Conservation (phyloP, 1,140 invertebrate species). For the Cecropterus lyciades region DNA sequence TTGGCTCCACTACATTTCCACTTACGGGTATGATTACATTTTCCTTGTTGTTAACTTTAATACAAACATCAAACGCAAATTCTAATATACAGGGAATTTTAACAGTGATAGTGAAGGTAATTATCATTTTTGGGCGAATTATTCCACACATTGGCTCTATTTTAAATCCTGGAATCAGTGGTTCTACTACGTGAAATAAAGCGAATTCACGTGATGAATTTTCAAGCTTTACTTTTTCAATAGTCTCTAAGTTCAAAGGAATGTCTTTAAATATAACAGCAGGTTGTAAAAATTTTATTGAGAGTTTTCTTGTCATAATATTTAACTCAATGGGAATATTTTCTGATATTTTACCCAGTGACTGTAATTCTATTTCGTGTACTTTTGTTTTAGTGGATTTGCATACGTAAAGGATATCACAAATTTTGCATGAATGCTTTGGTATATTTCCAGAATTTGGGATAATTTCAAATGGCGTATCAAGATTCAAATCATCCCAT, state of each 20-base stretch:
- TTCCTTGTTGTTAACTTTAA: constrained; percentile 80
- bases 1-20: constrained; percentile 73
- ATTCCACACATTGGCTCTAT: constrained; percentile 71
- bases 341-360: constrained; percentile 45
- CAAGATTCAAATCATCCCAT: constrained; percentile 58
- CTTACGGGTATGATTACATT: constrained; percentile 66
- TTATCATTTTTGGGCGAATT: constrained; percentile 71
- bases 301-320: constrained; percentile 65
- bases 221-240: constrained; percentile 69
- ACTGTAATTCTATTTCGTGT: constrained; percentile 65
- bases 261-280: constrained; percentile 72
- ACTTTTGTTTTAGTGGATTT: constrained; percentile 69
- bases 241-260: constrained; percentile 66
- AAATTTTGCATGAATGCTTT: constrained; percentile 60
- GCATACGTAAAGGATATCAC: constrained; percentile 62
- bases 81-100: constrained; percentile 73
- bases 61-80: constrained; percentile 64
- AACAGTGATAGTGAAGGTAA: constrained; percentile 62
- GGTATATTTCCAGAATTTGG: constrained; percentile 58
- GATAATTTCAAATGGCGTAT: constrained; percentile 69
- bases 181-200: constrained; percentile 71
- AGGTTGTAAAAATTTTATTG: constrained; percentile 71
- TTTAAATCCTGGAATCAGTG: constrained; percentile 66
- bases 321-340: constrained; percentile 64
- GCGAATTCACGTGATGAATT: constrained; percentile 75